Evolutionary conservation across 2,113 vertebrate genomes (phyloP), one percentile per base, ranked within the genome.

Genomic region (Megaceryle maxima): DNA sequence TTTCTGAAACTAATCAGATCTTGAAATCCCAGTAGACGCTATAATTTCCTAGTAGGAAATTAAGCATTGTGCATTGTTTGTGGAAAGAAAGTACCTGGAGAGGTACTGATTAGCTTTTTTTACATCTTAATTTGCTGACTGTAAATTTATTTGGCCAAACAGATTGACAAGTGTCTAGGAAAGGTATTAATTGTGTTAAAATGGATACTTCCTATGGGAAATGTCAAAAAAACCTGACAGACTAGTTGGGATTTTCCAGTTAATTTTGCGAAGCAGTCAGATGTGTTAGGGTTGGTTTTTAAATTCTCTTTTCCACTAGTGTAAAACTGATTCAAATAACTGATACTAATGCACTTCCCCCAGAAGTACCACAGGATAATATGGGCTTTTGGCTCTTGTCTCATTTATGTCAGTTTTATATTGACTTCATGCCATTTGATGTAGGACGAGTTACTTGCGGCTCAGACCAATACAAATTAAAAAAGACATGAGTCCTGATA

Each of bases 41-140:
- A 92, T 88, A 96, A 97, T 97, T 97, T 97, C 96, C 93, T 94
- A 83, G 60, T 96, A 96, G 96, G 96, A 97, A 97, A 97, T 97
- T 94, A 97, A 94, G 91, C 67, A 94, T 93, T 94, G 85, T 96
- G 88, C 77, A 79, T 97, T 95, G 88, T 92, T 96, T 96, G 85
- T 96, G 77, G 86, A 87, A 97, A 97, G 56, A 90, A 95, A 81
- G 67, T 97, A 97, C 89, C 92, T 95, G 91, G 79, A 97, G 88
- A 97, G 56, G 24, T 88, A 37, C 79, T 89, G 87, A 96, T 97
- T 95, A 88, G 44, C 77, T 94, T 72, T 76, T 91, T 96, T 96
- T 95, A 88, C 53, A 1, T 97, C 92, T 95, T 96, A 91, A 94
- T 96, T 96, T 97, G 94, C 94, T 97, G 94, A 95, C 88, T 81